Evolutionary conservation across 2,797 vertebrate species (phyloP), one percentile per base, ranked within the genome.

Genomic region (Glossophaga mutica): DNA sequence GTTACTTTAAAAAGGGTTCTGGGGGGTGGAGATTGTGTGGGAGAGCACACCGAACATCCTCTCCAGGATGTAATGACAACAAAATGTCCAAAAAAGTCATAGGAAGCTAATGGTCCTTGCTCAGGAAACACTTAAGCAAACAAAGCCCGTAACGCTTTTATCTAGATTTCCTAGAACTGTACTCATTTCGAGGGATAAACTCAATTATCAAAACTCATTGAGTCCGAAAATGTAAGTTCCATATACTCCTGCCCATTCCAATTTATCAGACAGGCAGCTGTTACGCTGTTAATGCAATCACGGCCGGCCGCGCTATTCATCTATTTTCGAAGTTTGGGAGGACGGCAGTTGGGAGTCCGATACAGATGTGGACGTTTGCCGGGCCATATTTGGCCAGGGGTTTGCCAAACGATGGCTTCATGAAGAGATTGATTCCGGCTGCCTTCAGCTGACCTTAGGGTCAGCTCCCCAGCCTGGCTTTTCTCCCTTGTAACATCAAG

Each of bases 161-260:
- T 94, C 90, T 87, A 76, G 92, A 70, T 91, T 97, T 96, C 94
- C 94, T 96, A 92, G 92, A 95, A 94, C 44, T 68, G 46, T 67
- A 39, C 71, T 96, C 81, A 65, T 82, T 34, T 50, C 39, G n/a
- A 18, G 79, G 95, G 83, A 81, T 92, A 92, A 96, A 95, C 94
- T 95, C 94, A 95, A 91, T 96, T 89, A 94, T 91, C 82, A 87
- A 89, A 97, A 96, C 70, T 93, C 95, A 94, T 59, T 91, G 96
- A 91, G 87, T 96, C 95, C 1, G 57, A 91, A 91, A 93, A 94
- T 68, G 50, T 85, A 39, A n/a, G 78, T 81, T 90, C 59, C 6
- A 16, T 42, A 46, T 57, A 48, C 81, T 52, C 0, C 73, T 67
- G 79, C 79, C 76, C 14, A 1, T 71, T 50, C 19, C 62, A 52